Evolutionary conservation across 2,113 vertebrate genomes (phyloP), one percentile per base, ranked within the genome.

Genomic region (Nyctibius bracteatus): DNA sequence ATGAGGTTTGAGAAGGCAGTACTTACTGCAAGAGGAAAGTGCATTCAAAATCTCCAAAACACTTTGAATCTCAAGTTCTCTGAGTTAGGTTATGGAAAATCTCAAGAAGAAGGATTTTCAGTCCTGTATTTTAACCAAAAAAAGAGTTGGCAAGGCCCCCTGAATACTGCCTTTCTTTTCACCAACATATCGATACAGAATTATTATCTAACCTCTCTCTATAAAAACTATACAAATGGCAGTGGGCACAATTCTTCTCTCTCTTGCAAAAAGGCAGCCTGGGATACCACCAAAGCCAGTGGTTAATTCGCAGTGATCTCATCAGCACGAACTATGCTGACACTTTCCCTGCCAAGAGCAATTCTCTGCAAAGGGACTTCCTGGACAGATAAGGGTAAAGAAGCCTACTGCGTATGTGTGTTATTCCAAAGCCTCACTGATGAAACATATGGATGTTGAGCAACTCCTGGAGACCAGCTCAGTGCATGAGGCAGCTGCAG

Each of bases 301-400:
- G 81, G 49, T 63, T 39, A 81, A 25, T 66, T 61, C 14, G 0
- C 46, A 15, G 77, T 94, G 96, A 97, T 79, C 93, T 96, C 96
- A 97, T 58, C 47, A 2, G 25, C 81, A 55, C 31, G 81, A 95
- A 83, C 92, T 33, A 44, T 10, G 10, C 94, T 81, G 90, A 94
- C 88, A 44, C 82, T 81, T 66, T 75, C 92, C 57, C 89, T 94
- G 95, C 96, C 96, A 97, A 95, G 74, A 90, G 92, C 84, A 96
- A 94, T 94, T 78, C 97, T 90, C 91, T 94, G 92, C 84, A 86
- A 88, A 96, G 96, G 92, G 37, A 90, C 94, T 95, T 97, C 95
- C 93, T 89, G 95, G 30, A 30, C 84, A 82, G 95, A 97, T 94
- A 95, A 96, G 79, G 75, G 25, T 20, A 81, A 68, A 89, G 80